These are phyloP conservation scores for Eretmocerus hayati DNA, from an alignment of 2,888 invertebrate species.

Conservation along the genomic window DNA sequence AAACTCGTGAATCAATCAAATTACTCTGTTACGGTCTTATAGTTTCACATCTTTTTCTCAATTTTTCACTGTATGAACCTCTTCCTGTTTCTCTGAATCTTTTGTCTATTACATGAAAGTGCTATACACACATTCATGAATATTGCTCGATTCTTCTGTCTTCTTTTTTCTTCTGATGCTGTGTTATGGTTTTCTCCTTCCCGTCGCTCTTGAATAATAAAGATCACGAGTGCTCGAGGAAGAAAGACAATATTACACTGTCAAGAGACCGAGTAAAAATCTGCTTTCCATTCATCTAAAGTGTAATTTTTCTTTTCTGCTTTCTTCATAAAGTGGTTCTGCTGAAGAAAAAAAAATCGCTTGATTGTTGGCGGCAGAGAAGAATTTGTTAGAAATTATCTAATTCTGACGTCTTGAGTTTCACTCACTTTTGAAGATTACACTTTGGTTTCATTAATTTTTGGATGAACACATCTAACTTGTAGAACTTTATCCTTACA, in stretches of 20 bases:
- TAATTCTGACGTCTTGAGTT: too few relatives aligned
- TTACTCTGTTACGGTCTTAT: constrained; percentile 6
- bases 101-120: background rate
- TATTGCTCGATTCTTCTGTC: background rate
- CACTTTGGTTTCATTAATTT: too few relatives aligned
- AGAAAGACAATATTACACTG: background rate
- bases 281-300: too few relatives aligned
- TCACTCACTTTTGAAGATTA: too few relatives aligned
- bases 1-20: constrained; percentile 20
- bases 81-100: constrained; percentile 7
- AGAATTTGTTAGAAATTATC: too few relatives aligned
- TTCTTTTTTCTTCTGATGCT: background rate
- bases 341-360: too few relatives aligned
- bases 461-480: too few relatives aligned
- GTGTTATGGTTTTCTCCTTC: too few relatives aligned
- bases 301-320: background rate
- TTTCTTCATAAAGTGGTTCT: too few relatives aligned
- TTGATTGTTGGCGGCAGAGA: too few relatives aligned
- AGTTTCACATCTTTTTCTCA: constrained; percentile 3
- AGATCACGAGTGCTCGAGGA: constrained; percentile 1
- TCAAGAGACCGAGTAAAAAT: background rate
- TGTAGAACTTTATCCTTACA: too few relatives aligned
- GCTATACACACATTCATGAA: background rate
- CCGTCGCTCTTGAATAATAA: background rate
- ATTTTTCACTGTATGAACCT: constrained; percentile 10